Base-by-base conservation (phyloP, 2,888 invertebrate genomes). In the Euplagia quadripunctaria region DNA sequence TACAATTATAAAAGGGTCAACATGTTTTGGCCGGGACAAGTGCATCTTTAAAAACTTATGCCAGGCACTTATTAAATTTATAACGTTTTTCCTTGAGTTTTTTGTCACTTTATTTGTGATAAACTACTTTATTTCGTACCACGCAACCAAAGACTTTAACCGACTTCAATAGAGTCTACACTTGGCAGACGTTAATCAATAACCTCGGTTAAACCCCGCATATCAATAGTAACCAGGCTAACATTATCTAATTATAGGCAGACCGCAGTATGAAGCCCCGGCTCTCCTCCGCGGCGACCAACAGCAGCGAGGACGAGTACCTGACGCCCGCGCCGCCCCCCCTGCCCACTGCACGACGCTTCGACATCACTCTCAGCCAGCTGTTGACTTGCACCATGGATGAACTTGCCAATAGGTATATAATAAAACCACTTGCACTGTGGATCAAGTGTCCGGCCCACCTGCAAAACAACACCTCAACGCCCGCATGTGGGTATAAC, bases 301-400 rank as follows among this genome's bases (percentile, higher is more conserved):
- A 96, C 63, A 96, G 96, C 77, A 96, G 96, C 78, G 97, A 97
- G 76, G 97, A 97, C 86, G 97, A 97, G 87, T 98, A 98, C 91
- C 91, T 97, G 76, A 96, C 97, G 20, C 97, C 97, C 0, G 96
- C 97, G 78, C 94, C 96, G 74, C 95, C 96, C 74, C 95, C 94
- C 52, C 89, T 96, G 70, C 96, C 96, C 61, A 95, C 96, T 69
- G 96, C 94, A 68, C 80, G 93, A 0, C 96, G 96, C 7, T 96
- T 97, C 84, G 98, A 98, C 90, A 98, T 98, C 80, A 98, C 98
- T 1, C 96, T 98, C 75, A 97, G 97, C 85, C 98, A 98, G 89
- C 96, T 98, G 75, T 97, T 98, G 51, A 97, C 98, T 4, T 97
- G 98, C 87, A 98, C 98, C 82, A 97, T 98, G 88, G 97, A 97